Evolutionary conservation across 2,797 vertebrate species (phyloP).

Genomic region (Rhinogobio ventralis): DNA sequence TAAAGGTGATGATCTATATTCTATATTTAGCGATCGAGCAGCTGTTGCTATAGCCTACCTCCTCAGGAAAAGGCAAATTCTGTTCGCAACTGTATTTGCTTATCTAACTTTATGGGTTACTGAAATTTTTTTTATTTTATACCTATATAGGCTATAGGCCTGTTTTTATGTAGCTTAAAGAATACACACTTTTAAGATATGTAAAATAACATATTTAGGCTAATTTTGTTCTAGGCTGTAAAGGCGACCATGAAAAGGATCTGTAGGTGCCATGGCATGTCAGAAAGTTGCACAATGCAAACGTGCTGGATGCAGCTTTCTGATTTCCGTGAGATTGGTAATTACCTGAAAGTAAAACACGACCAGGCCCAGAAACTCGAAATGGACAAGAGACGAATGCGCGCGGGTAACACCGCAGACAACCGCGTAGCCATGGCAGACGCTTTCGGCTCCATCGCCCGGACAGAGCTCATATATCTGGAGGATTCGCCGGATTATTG

Average conservation of each 20-base stretch:
- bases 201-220: not conserved
- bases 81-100: not conserved
- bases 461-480: slow-evolving; percentile 88
- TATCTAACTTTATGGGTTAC: not conserved
- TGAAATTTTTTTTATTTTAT: not conserved
- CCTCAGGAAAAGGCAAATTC: not conserved
- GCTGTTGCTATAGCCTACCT: not conserved
- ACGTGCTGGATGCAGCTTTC: slow-evolving; percentile 97
- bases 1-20: not conserved
- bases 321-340: slow-evolving; percentile 90
- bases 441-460: slow-evolving; percentile 80
- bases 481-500: slow-evolving; percentile 97
- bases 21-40: not conserved
- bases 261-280: slow-evolving; percentile 97
- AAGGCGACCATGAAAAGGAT: slow-evolving; percentile 90
- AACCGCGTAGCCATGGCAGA: slow-evolving; percentile 80
- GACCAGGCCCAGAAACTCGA: slow-evolving; percentile 90
- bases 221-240: slow-evolving; percentile 81
- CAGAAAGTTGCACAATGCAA: slow-evolving; percentile 94
- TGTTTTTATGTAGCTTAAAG: not conserved
- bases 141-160: too few relatives aligned
- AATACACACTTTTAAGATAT: not conserved
- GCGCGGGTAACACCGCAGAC: slow-evolving; percentile 90
- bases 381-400: slow-evolving; percentile 86
- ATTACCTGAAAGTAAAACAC: slow-evolving; percentile 91